These are phyloP conservation scores for Agrochola lychnidis DNA, from an alignment of 2,888 invertebrate species.

Conservation along the genomic window DNA sequence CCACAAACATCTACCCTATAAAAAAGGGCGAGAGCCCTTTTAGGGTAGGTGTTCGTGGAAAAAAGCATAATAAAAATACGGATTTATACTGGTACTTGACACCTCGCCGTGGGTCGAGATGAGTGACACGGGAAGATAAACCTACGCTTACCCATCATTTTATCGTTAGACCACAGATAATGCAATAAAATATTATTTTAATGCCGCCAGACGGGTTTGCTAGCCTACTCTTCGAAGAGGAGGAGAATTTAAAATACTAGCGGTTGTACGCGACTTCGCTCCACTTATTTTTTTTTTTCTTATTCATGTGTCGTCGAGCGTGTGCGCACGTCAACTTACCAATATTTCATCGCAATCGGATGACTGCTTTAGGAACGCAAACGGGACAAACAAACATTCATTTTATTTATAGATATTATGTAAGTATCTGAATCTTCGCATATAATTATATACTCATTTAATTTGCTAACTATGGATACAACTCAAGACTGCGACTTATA, in stretches of 20 bases:
- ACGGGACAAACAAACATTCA: not conserved
- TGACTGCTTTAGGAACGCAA: not conserved
- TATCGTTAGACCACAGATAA: not conserved
- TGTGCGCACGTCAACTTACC: not conserved
- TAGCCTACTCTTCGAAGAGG: not conserved
- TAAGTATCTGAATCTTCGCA: not conserved
- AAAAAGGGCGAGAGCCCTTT: not conserved
- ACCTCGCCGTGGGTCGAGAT: not conserved
- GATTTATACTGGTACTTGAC: not conserved
- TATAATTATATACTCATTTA: not conserved
- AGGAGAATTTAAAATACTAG: not conserved
- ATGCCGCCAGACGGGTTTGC: not conserved
- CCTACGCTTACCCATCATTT: not conserved
- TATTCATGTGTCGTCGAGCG: not conserved
- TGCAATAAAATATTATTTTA: not conserved
- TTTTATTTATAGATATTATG: not conserved
- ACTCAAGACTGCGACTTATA: not conserved
- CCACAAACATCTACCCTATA: too few species aligned
- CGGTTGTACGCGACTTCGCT: not conserved
- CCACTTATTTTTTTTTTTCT: not conserved
- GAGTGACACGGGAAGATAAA: not conserved
- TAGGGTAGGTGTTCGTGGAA: not conserved
- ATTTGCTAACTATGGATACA: not conserved
- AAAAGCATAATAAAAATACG: not conserved
- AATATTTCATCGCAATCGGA: not conserved